Conservation (phyloP, 2,888 invertebrate species). For the Phlogophora meticulosa region DNA sequence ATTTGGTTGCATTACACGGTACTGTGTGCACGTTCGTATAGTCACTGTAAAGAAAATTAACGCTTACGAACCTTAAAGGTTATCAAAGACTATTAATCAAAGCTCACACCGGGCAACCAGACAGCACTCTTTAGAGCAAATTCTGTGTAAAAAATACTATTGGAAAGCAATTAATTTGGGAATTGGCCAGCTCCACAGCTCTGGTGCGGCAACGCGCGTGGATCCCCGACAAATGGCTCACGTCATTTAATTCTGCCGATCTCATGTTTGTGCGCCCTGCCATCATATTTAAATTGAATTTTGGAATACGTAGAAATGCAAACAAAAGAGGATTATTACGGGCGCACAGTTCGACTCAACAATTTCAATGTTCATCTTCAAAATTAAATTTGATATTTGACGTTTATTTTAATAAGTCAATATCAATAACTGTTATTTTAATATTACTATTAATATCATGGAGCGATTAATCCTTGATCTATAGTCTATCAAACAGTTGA, state of each 20-base stretch:
- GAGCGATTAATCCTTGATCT: conserved; percentile 24
- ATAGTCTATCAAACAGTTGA: conserved; percentile 16
- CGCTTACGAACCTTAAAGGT: conserved; percentile 10
- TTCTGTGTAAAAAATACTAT: conserved; percentile 81
- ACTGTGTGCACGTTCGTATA: conserved; percentile 7
- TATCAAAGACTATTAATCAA: conserved; percentile 46
- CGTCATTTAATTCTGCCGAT: conserved; percentile 89
- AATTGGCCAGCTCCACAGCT: conserved; percentile 76
- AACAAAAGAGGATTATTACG: conserved; percentile 83
- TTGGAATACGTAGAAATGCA: conserved; percentile 81
- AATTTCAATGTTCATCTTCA: conserved; percentile 77
- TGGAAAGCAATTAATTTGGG: conserved; percentile 88
- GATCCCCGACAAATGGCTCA: conserved; percentile 84
- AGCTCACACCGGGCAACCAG: conserved; percentile 34
- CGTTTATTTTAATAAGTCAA: conserved; percentile 64
- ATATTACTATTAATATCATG: conserved; percentile 16
- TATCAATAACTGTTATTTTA: conserved; percentile 40
- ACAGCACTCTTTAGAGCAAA: conserved; percentile 69
- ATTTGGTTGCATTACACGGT: conserved; percentile 31
- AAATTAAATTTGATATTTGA: conserved; percentile 72
- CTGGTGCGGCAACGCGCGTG: conserved; percentile 72
- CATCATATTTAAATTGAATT: conserved; percentile 91
- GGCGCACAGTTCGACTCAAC: conserved; percentile 70
- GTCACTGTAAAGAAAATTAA: conserved; percentile 1
- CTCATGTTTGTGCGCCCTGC: conserved; percentile 87